Evolutionary conservation across 2,113 vertebrate species (phyloP).

Genomic region (Dendrocopos noguchii): DNA sequence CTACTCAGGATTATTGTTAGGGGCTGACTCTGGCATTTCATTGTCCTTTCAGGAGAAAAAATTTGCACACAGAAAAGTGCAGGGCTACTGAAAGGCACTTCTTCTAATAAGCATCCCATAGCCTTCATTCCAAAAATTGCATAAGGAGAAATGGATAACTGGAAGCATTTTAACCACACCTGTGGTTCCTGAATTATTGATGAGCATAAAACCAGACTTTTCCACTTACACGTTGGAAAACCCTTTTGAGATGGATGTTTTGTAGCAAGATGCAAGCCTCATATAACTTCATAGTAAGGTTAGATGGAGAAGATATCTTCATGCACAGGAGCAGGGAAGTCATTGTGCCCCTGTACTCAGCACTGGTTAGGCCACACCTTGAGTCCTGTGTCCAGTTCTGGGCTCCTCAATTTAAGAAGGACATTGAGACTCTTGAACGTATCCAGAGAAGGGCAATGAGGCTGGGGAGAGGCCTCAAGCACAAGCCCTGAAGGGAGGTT

Average conservation of each 20-base stretch:
- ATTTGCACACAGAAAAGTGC: background rate
- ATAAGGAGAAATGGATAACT: background rate
- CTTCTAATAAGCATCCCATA: background rate
- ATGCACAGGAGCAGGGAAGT: background rate
- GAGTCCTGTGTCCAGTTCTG: too few relatives aligned
- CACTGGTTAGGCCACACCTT: too few relatives aligned
- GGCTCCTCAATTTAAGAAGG: too few relatives aligned
- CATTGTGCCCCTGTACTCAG: too few relatives aligned
- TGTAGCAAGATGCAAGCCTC: background rate
- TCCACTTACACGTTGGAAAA: background rate
- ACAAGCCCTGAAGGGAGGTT: too few relatives aligned
- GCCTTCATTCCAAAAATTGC: background rate
- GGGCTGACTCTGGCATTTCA: background rate
- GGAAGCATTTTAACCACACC: background rate
- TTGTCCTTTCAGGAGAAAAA: background rate
- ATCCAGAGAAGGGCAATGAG: too few relatives aligned
- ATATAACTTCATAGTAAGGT: fast-evolving
- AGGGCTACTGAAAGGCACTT: background rate
- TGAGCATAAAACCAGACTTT: background rate
- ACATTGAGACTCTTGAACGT: too few relatives aligned
- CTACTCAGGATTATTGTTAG: background rate
- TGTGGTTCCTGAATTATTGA: background rate
- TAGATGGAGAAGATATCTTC: background rate
- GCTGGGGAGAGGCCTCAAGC: too few relatives aligned
- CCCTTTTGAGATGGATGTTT: background rate